Evolutionary conservation across 2,113 vertebrate genomes (phyloP), one percentile per base, ranked within the genome.

Genomic region (Leiothrix lutea): DNA sequence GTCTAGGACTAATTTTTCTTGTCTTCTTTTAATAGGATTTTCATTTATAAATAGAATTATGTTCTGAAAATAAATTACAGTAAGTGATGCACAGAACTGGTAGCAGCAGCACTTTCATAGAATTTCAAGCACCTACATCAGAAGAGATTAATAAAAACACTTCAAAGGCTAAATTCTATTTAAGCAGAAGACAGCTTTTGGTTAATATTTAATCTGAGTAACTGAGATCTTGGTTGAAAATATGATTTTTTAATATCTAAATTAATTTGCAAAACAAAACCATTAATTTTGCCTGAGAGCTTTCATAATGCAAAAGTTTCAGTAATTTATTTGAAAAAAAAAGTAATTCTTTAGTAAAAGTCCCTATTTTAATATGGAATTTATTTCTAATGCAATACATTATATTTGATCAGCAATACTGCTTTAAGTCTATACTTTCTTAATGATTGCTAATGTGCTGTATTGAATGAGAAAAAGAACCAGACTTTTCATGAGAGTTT

Each of bases 41-140:
- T 99, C 98, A 99, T 99, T 99, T 99, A 99, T 99, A 99, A 99
- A 99, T 99, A 99, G 98, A 99, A 99, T 99, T 99, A 99, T 98
- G 98, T 98, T 98, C 98, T 98, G 98, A 99, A 99, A 99, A 99
- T 99, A 99, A 99, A 99, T 99, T 98, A 99, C 98, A 98, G 98
- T 98, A 99, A 99, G 98, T 99, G 98, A 99, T 98, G 98, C 98
- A 97, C 98, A 98, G 98, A 98, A 98, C 97, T 95, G 95, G 98
- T 94, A 98, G 98, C 97, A 97, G 98, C 80, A 93, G 97, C 97
- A 98, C 98, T 98, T 98, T 98, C 97, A 92, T 96, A 97, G 98
- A 98, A 98, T 98, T 98, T 98, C 98, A 98, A 98, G 98, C 98
- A 98, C 98, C 98, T 98, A 98, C 97, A 98, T 98, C 98, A 98